phyloP scores from a whole-genome alignment of 1,140 invertebrate species.

The Panonychus citri region DNA sequence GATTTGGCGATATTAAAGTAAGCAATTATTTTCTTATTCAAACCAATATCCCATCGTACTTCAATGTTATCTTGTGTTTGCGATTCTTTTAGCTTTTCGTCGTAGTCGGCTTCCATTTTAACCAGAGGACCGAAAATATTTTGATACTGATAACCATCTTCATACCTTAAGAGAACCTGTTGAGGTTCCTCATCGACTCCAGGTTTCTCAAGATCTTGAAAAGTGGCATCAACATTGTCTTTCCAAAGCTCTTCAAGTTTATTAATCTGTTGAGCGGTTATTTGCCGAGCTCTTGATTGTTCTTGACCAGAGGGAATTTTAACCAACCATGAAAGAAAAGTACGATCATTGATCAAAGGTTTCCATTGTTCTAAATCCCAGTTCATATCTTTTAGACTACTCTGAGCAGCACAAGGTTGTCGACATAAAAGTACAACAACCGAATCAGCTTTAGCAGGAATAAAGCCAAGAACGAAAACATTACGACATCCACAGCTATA shows the following conservation, averaged over 20 bases:
- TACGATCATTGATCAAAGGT: slow-evolving; percentile 81
- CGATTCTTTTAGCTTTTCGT: slow-evolving; percentile 89
- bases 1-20: slow-evolving; percentile 94
- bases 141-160: slow-evolving; percentile 97
- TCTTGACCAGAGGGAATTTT: slow-evolving; percentile 88
- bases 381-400: slow-evolving; percentile 85
- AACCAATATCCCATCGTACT: slow-evolving; percentile 89
- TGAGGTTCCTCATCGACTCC: slow-evolving; percentile 92
- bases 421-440: slow-evolving; percentile 94
- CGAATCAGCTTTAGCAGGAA: slow-evolving; percentile 95
- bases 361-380: slow-evolving; percentile 99
- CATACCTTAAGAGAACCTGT: slow-evolving; percentile 66
- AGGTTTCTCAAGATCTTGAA: slow-evolving; percentile 91
- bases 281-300: slow-evolving; percentile 75
- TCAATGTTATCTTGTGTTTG: slow-evolving; percentile 97
- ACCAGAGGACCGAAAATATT: slow-evolving; percentile 95
- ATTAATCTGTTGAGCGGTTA: slow-evolving; percentile 86
- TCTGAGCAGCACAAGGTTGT: slow-evolving; percentile 90
- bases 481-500: slow-evolving; percentile 94
- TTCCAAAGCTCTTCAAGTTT: slow-evolving; percentile 98
- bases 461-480: slow-evolving; percentile 94
- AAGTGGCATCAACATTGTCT: slow-evolving; percentile 77
- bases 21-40: slow-evolving; percentile 94
- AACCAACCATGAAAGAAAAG: slow-evolving; percentile 85
- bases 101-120: slow-evolving; percentile 93